These are phyloP conservation scores for Nematolebias whitei DNA, from an alignment of 2,113 vertebrate genomes.

Conservation along the genomic window DNA sequence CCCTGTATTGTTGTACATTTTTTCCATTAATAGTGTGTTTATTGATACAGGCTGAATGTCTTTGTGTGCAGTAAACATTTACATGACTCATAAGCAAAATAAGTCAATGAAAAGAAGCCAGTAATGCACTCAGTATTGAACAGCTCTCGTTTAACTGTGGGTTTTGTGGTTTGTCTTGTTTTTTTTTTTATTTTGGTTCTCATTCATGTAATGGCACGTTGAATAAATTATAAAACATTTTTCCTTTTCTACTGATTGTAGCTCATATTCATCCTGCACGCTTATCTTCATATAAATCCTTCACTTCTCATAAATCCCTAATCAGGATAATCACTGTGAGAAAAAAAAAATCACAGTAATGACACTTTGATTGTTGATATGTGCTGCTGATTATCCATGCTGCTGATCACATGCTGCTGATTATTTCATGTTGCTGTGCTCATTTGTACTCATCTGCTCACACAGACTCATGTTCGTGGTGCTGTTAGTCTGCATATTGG, in stretches of 20 bases:
- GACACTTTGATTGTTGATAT: no score
- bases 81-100: not conserved
- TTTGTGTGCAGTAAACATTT: not conserved
- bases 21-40: not conserved
- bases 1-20: not conserved
- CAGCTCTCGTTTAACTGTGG: not conserved
- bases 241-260: conserved; percentile 23
- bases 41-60: not conserved
- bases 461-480: no score
- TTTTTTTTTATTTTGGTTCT: not conserved
- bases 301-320: no score
- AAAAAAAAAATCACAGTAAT: no score
- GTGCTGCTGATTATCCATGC: no score
- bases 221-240: no score
- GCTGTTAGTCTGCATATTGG: no score
- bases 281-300: not conserved
- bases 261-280: conserved; percentile 17
- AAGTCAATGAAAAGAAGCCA: not conserved
- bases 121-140: not conserved
- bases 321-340: no score
- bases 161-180: conserved; percentile 1
- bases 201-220: not conserved
- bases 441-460: no score
- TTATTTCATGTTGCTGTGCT: no score
- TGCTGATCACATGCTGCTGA: no score